phyloP scores from a whole-genome alignment of 2,888 invertebrate genomes.

The Agelastica alni region DNA sequence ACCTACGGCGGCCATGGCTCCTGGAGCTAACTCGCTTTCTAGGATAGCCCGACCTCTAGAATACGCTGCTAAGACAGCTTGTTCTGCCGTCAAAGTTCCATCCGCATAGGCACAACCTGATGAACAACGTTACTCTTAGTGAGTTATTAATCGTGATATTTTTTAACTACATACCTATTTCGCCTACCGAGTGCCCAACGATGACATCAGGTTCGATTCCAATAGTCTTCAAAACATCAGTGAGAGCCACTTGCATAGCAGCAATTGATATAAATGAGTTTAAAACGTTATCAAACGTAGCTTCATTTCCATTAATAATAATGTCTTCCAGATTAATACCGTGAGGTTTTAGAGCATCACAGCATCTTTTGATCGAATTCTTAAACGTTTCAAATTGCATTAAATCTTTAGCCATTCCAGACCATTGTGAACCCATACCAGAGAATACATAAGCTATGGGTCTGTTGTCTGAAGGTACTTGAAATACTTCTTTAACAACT shows the following conservation, averaged over 20 bases:
- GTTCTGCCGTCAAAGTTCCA: conserved; percentile 91
- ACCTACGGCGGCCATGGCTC: conserved; percentile 93
- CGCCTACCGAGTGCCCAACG: conserved; percentile 94
- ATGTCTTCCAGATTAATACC: conserved; percentile 83
- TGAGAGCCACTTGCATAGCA: conserved; percentile 94
- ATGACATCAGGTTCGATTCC: conserved; percentile 91
- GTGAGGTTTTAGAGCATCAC: conserved; percentile 76
- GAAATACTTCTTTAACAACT: conserved; percentile 58
- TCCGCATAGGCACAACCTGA: conserved; percentile 94
- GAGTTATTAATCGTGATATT: not conserved
- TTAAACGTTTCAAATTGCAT: conserved; percentile 83
- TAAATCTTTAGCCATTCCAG: conserved; percentile 89
- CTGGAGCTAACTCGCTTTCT: conserved; percentile 72
- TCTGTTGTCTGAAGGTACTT: conserved; percentile 64
- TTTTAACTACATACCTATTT: conserved; percentile 63
- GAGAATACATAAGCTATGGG: conserved; percentile 96
- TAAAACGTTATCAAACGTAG: conserved; percentile 82
- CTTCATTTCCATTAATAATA: conserved; percentile 74
- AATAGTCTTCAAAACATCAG: conserved; percentile 77
- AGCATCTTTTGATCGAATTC: conserved; percentile 75
- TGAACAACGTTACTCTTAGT: too few relatives aligned
- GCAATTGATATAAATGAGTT: conserved; percentile 94
- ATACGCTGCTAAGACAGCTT: conserved; percentile 92
- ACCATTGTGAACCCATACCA: conserved; percentile 99
- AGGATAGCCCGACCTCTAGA: conserved; percentile 86